A percentile compares a stretch with the other conserved stretches of the same genome.
Conservation (phyloP, 2,113 vertebrate genomes). For the Heterotis niloticus region DNA sequence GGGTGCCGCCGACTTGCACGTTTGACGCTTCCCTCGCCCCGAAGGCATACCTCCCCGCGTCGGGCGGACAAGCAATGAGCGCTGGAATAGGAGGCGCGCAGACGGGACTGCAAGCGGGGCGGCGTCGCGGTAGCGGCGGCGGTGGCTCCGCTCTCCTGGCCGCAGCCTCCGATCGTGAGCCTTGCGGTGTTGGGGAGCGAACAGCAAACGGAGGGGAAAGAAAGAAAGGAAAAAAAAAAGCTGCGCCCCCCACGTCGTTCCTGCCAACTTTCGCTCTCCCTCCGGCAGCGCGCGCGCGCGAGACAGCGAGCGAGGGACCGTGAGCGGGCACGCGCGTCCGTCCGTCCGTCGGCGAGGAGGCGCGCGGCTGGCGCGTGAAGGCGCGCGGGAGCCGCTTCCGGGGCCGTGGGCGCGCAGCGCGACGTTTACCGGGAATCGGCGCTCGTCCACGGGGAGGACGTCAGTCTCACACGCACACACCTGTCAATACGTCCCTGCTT, state of each 20-base stretch:
- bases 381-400: conserved; percentile 55
- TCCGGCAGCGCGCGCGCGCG: conserved; percentile 27
- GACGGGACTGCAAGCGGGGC: conserved; percentile 27
- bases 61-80: conserved; percentile 28
- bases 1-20: conserved; percentile 58
- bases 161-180: conserved; percentile 62
- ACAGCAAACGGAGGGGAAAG: no score
- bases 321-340: neutral
- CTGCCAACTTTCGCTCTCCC: conserved; percentile 57
- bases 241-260: conserved; percentile 38
- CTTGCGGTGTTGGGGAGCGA: conserved; percentile 53
- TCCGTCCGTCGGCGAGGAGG: conserved; percentile 42
- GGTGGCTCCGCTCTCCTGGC: conserved; percentile 58
- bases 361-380: conserved; percentile 48
- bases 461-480: neutral
- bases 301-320: neutral
- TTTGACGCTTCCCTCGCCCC: conserved; percentile 29
- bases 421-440: conserved; percentile 30
- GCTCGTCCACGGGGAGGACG: neutral
- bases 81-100: conserved; percentile 41
- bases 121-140: conserved; percentile 58
- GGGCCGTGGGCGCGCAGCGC: conserved; percentile 48
- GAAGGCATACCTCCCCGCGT: conserved; percentile 48
- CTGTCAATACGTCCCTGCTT: neutral
- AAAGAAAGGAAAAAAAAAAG: conserved; percentile 29